phyloP scores from a whole-genome alignment of 2,888 invertebrate genomes.

The Eugnorisma glareosa region DNA sequence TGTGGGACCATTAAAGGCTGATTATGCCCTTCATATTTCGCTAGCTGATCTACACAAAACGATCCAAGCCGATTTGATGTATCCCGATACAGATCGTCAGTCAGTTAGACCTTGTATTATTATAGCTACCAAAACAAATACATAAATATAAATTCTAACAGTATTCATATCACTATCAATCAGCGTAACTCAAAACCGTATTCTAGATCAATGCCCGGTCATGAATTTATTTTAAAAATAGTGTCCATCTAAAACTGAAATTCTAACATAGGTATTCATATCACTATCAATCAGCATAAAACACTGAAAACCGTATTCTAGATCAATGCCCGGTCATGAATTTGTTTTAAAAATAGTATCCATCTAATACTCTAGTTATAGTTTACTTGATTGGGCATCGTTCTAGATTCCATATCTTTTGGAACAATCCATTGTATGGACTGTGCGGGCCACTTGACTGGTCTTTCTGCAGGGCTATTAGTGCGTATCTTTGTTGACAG shows the following conservation, averaged over 20 bases:
- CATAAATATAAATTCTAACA: constrained; percentile 26
- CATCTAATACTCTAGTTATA: not conserved
- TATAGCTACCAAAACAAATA: not conserved
- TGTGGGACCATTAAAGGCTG: not conserved
- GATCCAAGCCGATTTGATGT: not conserved
- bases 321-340: constrained; percentile 24
- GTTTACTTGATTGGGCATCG: constrained; percentile 6
- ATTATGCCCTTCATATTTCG: not conserved
- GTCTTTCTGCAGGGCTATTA: too few species aligned
- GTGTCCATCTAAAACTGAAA: not conserved
- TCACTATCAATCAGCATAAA: constrained; percentile 13
- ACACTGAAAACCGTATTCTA: constrained; percentile 2
- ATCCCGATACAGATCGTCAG: not conserved
- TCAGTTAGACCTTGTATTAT: not conserved
- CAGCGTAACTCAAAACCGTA: not conserved
- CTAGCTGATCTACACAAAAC: not conserved
- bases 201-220: constrained; percentile 15
- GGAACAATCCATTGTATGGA: not conserved
- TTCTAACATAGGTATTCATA: constrained; percentile 19
- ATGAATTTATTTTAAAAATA: constrained; percentile 40
- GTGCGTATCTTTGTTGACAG: too few species aligned
- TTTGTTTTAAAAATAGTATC: constrained; percentile 33
- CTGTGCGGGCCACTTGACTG: too few species aligned
- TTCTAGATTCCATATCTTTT: not conserved
- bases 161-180: constrained; percentile 24